phyloP scores from a whole-genome alignment of 1,140 invertebrate species.

The Ephestia elutella region DNA sequence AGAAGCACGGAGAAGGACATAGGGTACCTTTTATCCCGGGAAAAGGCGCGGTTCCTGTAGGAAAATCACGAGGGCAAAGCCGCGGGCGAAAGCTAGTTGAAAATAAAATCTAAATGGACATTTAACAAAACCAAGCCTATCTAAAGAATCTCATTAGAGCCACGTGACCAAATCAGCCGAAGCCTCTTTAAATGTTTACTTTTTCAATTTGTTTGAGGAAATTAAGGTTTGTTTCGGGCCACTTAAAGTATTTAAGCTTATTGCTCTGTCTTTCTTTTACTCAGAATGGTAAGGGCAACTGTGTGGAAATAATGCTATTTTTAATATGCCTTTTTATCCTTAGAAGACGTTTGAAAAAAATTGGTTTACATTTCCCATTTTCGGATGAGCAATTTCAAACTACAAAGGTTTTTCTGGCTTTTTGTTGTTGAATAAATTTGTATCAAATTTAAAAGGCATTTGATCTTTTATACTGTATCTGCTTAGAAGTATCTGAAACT shows the following conservation, averaged over 20 bases:
- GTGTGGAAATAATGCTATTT: constrained; percentile 2
- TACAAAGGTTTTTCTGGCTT: not conserved
- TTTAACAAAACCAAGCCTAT: no score
- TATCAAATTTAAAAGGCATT: no score
- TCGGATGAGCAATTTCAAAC: not conserved
- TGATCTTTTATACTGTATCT: no score
- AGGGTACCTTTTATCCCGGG: no score
- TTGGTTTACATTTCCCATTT: not conserved
- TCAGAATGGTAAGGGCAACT: not conserved
- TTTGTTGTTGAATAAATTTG: no score
- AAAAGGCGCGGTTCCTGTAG: no score
- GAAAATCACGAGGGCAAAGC: no score
- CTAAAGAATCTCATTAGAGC: not conserved
- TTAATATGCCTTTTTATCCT: constrained; percentile 3
- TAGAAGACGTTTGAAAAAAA: not conserved
- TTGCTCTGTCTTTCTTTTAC: not conserved
- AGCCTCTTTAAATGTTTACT: not conserved
- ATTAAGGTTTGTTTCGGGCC: not conserved
- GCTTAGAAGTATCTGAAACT: no score
- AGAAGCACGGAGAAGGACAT: no score
- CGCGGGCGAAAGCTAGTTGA: no score
- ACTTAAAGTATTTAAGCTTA: constrained; percentile 4
- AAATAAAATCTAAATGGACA: no score
- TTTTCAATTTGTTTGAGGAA: constrained; percentile 1
- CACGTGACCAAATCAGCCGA: not conserved